A percentile compares a stretch with the other conserved stretches of the same genome.
phyloP scores from a whole-genome alignment of 2,113 vertebrate species.

The Ceyx melanurus region DNA sequence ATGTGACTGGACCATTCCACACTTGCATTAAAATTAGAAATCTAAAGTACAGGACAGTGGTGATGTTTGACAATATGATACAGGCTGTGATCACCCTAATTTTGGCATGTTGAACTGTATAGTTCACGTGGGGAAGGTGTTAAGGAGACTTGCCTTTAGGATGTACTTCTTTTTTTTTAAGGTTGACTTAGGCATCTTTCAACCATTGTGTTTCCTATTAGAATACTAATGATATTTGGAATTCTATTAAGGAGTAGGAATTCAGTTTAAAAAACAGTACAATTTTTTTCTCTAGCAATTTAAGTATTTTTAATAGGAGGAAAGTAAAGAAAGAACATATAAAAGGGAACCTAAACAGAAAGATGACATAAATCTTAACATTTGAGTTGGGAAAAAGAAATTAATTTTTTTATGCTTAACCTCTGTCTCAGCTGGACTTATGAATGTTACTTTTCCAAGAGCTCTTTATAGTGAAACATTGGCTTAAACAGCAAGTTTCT shows the following conservation, averaged over 20 bases:
- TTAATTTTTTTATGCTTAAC: background rate
- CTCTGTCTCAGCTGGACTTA: background rate
- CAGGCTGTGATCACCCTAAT: background rate
- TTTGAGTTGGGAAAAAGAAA: background rate
- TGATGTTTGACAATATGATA: background rate
- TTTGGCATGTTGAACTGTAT: background rate
- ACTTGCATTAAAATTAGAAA: background rate
- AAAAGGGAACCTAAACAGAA: background rate
- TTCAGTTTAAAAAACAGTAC: background rate
- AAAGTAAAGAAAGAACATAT: background rate
- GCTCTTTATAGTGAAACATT: background rate
- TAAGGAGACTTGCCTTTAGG: background rate
- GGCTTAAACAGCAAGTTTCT: background rate
- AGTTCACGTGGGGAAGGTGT: background rate
- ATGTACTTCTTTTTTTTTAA: background rate
- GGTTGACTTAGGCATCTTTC: background rate
- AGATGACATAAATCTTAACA: background rate
- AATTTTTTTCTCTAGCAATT: background rate
- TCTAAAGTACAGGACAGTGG: background rate
- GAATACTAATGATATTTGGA: background rate
- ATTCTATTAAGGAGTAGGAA: background rate
- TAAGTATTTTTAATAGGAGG: background rate
- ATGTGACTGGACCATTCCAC: background rate
- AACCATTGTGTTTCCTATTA: background rate
- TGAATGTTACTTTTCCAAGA: background rate